Base-by-base conservation (phyloP, 2,888 invertebrate species). In the Heliconius aoede region DNA sequence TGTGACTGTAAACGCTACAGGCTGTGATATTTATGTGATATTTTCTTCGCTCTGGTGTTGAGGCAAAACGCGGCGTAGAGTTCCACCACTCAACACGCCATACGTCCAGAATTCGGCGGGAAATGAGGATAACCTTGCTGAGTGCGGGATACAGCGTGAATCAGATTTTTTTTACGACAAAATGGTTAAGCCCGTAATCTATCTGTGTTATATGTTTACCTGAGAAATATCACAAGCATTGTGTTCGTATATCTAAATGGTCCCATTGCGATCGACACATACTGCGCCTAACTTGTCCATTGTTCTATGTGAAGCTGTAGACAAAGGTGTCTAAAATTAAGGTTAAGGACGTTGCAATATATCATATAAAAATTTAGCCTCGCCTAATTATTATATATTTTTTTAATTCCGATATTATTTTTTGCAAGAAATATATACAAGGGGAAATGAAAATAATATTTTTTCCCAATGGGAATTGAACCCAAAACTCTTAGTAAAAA, bases 341-440 rank as follows among this genome's bases (percentile, higher is more conserved):
- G 89, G 90, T 87, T 85, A 85, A 90, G 90, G 89, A 87, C 89
- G 73, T 84, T 83, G 79, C 82, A 74, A 77, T 82, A 74, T 77
- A 73, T 69, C 58, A 71, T 65, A 65, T 58, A 28, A 72, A 77
- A 74, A 62, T 65, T 8, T 67, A 61, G 36, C 75, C 72, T 74
- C 65, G 64, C 65, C 69, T 30, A 76, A 73, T 69, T 40, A 58
- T 65, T 71, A 73, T 51, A 78, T 73, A n/a, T 71, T 32, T 65
- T 40, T 71, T 73, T 40, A 32, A 74, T 32, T 67, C 28, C 15
- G 24, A 9, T 46, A 58, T 51, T 69, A 69, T 24, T n/a, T 60
- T 51, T 62, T 68, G 67, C 67, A 26, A 8, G 3, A 71, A 51
- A 77, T 74, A 18, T 28, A 15, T 26, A 40, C n/a, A 21, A 0